Evolutionary conservation across 2,113 vertebrate genomes (phyloP), one percentile per base, ranked within the genome.

Genomic region (Sialia sialis): DNA sequence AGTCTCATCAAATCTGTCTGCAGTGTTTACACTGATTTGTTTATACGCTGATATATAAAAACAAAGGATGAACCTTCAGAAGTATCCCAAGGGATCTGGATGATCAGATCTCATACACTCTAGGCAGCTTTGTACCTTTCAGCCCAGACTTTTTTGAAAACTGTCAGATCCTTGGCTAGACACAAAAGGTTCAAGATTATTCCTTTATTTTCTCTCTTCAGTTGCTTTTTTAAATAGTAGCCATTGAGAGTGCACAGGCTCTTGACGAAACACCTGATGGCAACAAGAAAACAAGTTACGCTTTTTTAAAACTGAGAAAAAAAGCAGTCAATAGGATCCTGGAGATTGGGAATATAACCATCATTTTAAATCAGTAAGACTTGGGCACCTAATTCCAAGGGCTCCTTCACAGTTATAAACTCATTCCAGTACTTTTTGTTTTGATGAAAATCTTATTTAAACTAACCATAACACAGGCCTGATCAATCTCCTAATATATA

Each of bases 1-100:
- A 64, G 66, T 70, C 72, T 64, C 64, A 44, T 30, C 26, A 55
- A 74, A 70, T 59, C 78, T 88, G 59, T 51, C 46, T 70, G 30
- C 70, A 73, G 41, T 59, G 46, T 83, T 83, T 43, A 48, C 23
- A 55, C 25, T 36, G 34, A 89, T 86, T 84, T 94, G 63, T 90
- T 92, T 81, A 78, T 75, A 89, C 0, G 0, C 29, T 84, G 48
- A 87, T 67, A 90, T 18, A 14, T 56, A 78, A 90, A 38, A 93
- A 93, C 64, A 94, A 95, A 94, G 56, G 63, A 69, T 83, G 55
- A 80, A 48, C 56, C 56, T 90, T 95, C 3, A 70, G 48, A 91
- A 77, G 55, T 8, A 88, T 66, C 87, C 38, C 67, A 34, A 51
- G 63, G 55, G 94, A 90, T 60, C 0, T 83, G 46, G 68, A 95